These are phyloP conservation scores for Xylota segnis DNA, from an alignment of 2,888 invertebrate species.

Conservation along the genomic window DNA sequence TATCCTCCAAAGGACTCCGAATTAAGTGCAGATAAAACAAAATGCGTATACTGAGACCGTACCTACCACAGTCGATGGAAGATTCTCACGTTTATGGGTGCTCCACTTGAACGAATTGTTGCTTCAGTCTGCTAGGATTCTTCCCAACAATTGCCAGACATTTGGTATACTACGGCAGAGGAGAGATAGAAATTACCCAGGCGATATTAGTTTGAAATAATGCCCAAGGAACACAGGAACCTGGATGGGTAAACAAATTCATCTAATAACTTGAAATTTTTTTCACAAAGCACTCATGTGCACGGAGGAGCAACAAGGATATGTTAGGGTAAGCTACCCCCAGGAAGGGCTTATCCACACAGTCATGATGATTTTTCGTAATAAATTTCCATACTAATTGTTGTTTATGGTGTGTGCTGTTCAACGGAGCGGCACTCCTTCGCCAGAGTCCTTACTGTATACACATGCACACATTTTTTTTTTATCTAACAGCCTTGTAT, in stretches of 20 bases:
- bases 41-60: slow-evolving; percentile 9
- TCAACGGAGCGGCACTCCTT: slow-evolving; percentile 41
- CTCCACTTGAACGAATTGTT: slow-evolving; percentile 48
- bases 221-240: slow-evolving; percentile 8
- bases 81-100: slow-evolving; percentile 11
- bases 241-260: slow-evolving; percentile 52
- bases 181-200: slow-evolving; percentile 9
- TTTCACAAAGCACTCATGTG: slow-evolving; percentile 31
- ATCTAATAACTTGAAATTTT: slow-evolving; percentile 54
- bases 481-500: slow-evolving; percentile 21
- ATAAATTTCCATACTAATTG: slow-evolving; percentile 65
- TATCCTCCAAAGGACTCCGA: slow-evolving; percentile 49
- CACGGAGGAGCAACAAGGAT: background rate
- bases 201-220: slow-evolving; percentile 32
- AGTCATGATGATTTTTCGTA: slow-evolving; percentile 55
- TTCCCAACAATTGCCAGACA: slow-evolving; percentile 36
- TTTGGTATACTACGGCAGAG: background rate
- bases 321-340: slow-evolving; percentile 15
- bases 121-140: slow-evolving; percentile 33
- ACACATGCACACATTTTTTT: too few species aligned
- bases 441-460: slow-evolving; percentile 38
- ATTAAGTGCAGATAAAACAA: slow-evolving; percentile 52
- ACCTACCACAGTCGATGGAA: background rate
- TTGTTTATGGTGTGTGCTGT: slow-evolving; percentile 59
- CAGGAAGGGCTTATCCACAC: slow-evolving; percentile 42